These are phyloP conservation scores for Hippotragus niger DNA, from an alignment of 2,113 vertebrate genomes.

Conservation along the genomic window DNA sequence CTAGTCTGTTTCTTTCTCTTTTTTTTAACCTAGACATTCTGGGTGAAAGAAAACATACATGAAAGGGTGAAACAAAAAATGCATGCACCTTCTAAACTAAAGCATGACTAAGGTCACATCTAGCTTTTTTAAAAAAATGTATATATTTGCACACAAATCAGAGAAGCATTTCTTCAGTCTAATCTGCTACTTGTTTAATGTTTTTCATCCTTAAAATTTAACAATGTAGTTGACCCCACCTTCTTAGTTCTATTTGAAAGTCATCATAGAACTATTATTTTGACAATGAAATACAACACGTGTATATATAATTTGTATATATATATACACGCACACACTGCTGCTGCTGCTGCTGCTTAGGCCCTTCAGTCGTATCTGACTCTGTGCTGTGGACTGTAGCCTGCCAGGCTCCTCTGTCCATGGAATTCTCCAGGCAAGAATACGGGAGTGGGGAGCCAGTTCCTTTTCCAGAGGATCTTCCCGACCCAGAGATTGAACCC, in stretches of 20 bases:
- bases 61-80: background rate
- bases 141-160: background rate
- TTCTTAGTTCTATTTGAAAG: background rate
- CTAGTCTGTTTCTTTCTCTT: background rate
- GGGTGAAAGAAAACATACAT: background rate
- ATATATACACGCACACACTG: accelerated
- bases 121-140: background rate
- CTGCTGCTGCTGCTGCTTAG: background rate
- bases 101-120: background rate
- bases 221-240: background rate
- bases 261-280: background rate
- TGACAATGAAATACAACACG: background rate
- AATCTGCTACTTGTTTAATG: background rate
- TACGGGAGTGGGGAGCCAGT: background rate
- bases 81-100: background rate
- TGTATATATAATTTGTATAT: background rate
- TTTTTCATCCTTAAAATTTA: background rate
- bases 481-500: background rate
- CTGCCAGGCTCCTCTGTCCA: background rate
- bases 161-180: background rate
- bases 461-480: background rate
- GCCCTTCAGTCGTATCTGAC: background rate
- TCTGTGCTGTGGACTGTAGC: background rate
- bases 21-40: background rate
- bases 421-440: background rate